Percentiles rank a stretch among this genome's conserved stretches.
Conservation (phyloP, 2,113 vertebrate genomes). For the Trematomus loennbergii region DNA sequence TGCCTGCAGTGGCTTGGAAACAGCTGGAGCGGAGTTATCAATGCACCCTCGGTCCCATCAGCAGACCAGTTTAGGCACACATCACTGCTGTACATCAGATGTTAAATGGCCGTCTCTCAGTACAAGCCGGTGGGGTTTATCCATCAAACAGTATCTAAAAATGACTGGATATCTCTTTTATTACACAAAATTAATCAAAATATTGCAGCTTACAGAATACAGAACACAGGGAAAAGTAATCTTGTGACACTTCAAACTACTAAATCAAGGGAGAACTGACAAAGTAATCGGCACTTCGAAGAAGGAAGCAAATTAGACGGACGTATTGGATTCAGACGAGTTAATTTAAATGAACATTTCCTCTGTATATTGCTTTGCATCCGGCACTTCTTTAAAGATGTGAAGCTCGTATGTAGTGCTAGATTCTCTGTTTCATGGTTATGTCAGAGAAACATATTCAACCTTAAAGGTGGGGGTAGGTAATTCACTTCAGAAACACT, state of each 20-base stretch:
- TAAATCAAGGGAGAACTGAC: constrained; percentile 4
- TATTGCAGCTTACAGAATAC: constrained; percentile 13
- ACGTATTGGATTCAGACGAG: background rate
- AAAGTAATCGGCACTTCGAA: constrained; percentile 11
- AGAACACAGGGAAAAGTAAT: background rate
- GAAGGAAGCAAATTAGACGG: constrained; percentile 7
- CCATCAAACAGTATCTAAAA: constrained; percentile 54
- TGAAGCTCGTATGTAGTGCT: background rate
- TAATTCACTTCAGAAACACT: no score
- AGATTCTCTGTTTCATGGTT: background rate
- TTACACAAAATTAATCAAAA: constrained; percentile 17
- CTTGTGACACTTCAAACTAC: background rate
- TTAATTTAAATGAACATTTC: background rate
- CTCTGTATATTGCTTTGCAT: background rate
- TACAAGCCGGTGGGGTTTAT: constrained; percentile 31
- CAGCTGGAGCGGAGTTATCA: constrained; percentile 40
- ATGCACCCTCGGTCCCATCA: constrained; percentile 33
- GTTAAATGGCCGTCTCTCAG: constrained; percentile 53
- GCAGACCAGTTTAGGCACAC: constrained; percentile 31
- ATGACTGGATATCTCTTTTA: constrained; percentile 39
- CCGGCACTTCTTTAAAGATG: background rate
- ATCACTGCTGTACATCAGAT: constrained; percentile 44
- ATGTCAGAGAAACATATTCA: constrained; percentile 14
- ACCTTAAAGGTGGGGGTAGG: background rate
- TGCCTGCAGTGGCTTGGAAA: constrained; percentile 48